Conservation (phyloP, 2,797 vertebrate species). For the Sphenodon punctatus region DNA sequence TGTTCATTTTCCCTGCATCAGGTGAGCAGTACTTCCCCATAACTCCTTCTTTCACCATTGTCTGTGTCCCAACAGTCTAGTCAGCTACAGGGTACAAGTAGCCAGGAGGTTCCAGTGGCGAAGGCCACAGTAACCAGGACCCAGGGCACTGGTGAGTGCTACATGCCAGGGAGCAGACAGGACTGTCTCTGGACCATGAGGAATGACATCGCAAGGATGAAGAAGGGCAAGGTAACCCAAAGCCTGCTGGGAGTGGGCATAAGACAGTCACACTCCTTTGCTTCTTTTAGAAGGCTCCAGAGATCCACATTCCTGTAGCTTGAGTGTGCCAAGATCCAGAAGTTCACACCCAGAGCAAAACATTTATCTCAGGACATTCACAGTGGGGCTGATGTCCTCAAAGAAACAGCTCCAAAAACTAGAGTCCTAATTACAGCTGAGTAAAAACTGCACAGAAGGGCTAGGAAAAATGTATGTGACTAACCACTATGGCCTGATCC, state of each 20-base stretch:
- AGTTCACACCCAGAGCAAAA: neutral
- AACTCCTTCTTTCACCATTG: neutral
- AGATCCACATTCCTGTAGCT: neutral
- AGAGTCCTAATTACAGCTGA: neutral
- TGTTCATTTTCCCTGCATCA: neutral
- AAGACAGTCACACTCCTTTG: no score
- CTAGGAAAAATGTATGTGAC: neutral
- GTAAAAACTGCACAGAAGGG: neutral
- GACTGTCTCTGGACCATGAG: neutral
- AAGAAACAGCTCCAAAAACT: no score
- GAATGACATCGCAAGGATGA: neutral
- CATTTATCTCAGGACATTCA: no score
- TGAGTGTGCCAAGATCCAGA: no score
- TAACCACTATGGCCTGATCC: neutral
- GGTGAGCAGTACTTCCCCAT: neutral
- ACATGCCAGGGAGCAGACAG: neutral
- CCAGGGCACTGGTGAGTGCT: neutral
- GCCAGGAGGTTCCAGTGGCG: neutral
- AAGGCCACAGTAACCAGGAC: neutral
- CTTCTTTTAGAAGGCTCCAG: no score
- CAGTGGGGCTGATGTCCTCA: no score
- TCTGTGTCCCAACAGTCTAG: neutral
- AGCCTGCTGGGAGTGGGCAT: neutral
- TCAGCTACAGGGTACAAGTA: neutral
- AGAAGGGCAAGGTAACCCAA: neutral